These are phyloP conservation scores for Chrysogorgia sp. DNA, from an alignment of 92 coral and sea anemone genomes.

Conservation along the genomic window DNA sequence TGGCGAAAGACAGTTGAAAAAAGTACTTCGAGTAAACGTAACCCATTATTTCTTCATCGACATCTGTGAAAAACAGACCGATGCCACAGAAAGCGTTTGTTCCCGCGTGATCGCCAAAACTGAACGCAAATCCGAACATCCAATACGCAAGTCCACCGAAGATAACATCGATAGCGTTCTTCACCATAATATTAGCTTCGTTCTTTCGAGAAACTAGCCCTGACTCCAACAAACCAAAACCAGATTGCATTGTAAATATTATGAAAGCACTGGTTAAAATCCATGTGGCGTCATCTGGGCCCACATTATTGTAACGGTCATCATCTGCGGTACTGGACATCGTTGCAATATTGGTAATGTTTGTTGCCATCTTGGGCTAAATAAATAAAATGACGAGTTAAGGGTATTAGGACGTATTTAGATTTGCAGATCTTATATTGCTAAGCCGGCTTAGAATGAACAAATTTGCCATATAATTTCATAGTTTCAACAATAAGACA, in stretches of 20 bases:
- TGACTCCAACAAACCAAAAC: slow-evolving; percentile 73
- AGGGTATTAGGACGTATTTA: too few species aligned
- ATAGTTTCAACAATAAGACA: too few species aligned
- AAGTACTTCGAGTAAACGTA: slow-evolving; percentile 63
- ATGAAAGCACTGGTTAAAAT: slow-evolving; percentile 74
- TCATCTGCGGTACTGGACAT: background rate
- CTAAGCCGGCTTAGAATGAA: too few species aligned
- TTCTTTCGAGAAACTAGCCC: slow-evolving; percentile 71
- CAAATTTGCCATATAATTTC: too few species aligned
- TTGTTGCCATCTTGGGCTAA: too few species aligned
- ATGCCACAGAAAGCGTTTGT: slow-evolving; percentile 73
- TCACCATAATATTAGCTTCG: slow-evolving; percentile 78
- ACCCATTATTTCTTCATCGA: slow-evolving; percentile 68
- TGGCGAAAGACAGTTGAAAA: slow-evolving; percentile 74
- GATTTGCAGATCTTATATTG: too few species aligned
- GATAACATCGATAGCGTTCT: slow-evolving; percentile 75
- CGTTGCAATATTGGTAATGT: background rate
- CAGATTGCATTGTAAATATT: slow-evolving; percentile 74
- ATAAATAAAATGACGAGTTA: too few species aligned
- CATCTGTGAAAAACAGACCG: slow-evolving; percentile 75
- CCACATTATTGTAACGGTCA: slow-evolving; percentile 12
- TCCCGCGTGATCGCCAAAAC: slow-evolving; percentile 65
- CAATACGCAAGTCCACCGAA: slow-evolving; percentile 79
- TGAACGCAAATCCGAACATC: slow-evolving; percentile 73
- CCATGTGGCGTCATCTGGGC: slow-evolving; percentile 72